These are phyloP conservation scores for Tetrax tetrax DNA, from an alignment of 2,113 vertebrate species.

Conservation along the genomic window DNA sequence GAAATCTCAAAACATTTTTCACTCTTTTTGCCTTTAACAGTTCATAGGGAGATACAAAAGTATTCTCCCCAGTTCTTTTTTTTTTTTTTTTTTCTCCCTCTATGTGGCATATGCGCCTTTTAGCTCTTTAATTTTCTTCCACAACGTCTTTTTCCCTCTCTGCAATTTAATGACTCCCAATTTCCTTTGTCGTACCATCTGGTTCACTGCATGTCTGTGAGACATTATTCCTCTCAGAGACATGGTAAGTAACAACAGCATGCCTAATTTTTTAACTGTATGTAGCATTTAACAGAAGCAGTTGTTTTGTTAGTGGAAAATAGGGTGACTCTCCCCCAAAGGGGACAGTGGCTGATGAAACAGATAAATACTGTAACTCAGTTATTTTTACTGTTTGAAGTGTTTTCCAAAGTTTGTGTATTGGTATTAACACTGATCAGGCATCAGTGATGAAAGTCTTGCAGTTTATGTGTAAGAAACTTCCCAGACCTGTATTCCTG, in stretches of 20 bases:
- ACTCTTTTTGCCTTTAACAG: background rate
- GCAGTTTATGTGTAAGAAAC: background rate
- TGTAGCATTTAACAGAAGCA: background rate
- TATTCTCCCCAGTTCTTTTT: background rate
- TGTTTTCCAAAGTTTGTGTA: background rate
- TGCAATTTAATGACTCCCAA: constrained; percentile 39
- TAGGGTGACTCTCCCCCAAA: background rate
- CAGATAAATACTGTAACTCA: background rate
- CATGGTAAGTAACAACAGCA: background rate
- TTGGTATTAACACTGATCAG: background rate
- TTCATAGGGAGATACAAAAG: background rate
- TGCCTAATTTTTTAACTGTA: background rate
- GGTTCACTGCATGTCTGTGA: background rate
- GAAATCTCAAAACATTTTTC: background rate
- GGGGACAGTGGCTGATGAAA: background rate
- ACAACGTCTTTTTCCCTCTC: constrained; percentile 1
- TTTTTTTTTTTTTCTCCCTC: background rate
- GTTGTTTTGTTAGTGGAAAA: background rate
- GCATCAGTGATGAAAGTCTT: background rate
- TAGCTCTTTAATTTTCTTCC: constrained; percentile 37
- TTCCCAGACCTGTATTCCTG: background rate
- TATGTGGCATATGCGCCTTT: background rate
- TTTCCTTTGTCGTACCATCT: constrained; percentile 45
- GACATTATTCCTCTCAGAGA: constrained; percentile 10
- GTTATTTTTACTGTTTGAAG: background rate